phyloP scores from a whole-genome alignment of 2,797 vertebrate genomes.

The Anabacerthia variegaticeps region DNA sequence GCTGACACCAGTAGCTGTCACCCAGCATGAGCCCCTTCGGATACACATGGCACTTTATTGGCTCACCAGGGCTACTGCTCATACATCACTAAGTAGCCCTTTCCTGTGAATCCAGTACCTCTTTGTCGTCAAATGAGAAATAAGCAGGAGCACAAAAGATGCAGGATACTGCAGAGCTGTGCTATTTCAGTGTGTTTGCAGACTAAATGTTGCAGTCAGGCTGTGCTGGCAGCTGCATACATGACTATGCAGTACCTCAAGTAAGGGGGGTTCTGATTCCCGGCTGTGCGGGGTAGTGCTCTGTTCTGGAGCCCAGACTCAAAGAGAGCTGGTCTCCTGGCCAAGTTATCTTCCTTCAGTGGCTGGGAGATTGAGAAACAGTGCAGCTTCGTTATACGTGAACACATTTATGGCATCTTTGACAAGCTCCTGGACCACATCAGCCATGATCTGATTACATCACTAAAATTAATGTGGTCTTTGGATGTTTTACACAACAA shows the following conservation, averaged over 20 bases:
- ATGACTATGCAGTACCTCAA: background rate
- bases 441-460: constrained; percentile 60
- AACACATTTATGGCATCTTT: constrained; percentile 46
- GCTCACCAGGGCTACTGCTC: background rate
- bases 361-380: background rate
- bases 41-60: background rate
- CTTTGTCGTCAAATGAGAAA: background rate
- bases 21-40: background rate
- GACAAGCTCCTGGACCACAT: constrained; percentile 54
- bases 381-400: background rate
- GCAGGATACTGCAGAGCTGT: background rate
- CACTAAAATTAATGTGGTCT: constrained; percentile 51
- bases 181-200: background rate
- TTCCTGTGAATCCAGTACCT: background rate
- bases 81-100: background rate
- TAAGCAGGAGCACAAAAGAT: background rate
- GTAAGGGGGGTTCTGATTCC: background rate
- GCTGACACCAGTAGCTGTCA: background rate
- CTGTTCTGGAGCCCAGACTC: background rate
- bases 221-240: background rate
- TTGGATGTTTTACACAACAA: constrained; percentile 49
- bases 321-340: background rate
- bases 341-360: background rate
- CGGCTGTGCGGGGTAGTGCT: background rate
- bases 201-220: background rate